phyloP scores from a whole-genome alignment of 2,888 invertebrate genomes.

The Eupithecia centaureata region DNA sequence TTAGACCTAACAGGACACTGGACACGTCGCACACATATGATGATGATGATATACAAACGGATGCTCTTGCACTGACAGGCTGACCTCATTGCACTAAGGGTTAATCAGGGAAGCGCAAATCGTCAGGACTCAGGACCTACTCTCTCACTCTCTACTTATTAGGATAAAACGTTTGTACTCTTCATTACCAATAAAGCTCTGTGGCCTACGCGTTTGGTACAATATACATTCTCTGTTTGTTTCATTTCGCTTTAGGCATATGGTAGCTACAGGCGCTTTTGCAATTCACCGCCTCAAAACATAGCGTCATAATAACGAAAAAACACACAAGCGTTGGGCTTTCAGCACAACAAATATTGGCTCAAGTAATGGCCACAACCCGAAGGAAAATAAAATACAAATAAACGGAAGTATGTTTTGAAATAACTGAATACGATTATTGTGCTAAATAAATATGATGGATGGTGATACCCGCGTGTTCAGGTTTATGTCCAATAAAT shows the following conservation, averaged over 20 bases:
- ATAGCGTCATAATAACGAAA: conserved; percentile 53
- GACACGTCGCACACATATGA: background rate
- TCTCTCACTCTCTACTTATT: background rate
- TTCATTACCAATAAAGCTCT: background rate
- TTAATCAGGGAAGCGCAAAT: background rate
- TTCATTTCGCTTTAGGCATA: background rate
- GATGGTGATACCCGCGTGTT: conserved; percentile 37
- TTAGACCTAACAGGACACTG: no score
- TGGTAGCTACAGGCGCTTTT: conserved; percentile 3
- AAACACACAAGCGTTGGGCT: conserved; percentile 61
- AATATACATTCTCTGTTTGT: background rate
- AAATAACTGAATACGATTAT: conserved; percentile 52
- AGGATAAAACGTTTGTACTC: background rate
- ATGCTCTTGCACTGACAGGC: background rate
- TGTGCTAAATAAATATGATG: conserved; percentile 43
- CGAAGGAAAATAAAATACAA: conserved; percentile 60
- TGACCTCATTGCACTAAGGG: background rate
- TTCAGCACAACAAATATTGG: conserved; percentile 68
- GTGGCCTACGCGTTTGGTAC: background rate
- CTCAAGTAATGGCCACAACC: conserved; percentile 65
- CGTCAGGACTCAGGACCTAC: background rate
- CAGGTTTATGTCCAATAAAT: conserved; percentile 26
- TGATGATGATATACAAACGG: background rate
- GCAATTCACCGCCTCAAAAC: conserved; percentile 40
- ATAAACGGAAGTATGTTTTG: conserved; percentile 51